Base-by-base conservation (phyloP, 2,888 invertebrate species). In the Serrognathus titanus region DNA sequence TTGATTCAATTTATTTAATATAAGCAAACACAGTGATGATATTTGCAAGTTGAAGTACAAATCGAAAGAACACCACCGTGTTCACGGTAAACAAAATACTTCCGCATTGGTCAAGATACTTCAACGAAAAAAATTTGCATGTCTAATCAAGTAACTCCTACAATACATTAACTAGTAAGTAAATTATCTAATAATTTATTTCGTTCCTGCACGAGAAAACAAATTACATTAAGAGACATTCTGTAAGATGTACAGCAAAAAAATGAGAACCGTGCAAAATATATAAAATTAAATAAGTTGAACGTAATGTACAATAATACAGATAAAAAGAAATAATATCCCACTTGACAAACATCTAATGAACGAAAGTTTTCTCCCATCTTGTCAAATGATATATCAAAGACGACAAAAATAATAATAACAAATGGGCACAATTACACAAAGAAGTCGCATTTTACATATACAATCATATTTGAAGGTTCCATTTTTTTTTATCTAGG, bases 211-310 rank as follows among this genome's bases (percentile, higher is more conserved):
- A 47, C n/a, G 37, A 20, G 13, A 48, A 53, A 47, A 48, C 20
- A 48, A 53, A 47, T 52, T 53, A 53, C 31, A 16, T 39, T 40
- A 20, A 38, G 53, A 53, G 53, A 53, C 53, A 40, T 53, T 47
- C 13, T 43, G 43, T 9, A 40, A 31, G 24, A 40, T 40, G 40
- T 12, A 40, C 11, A 13, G 36, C 41, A 40, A 31, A 45, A 50
- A 49, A 55, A 50, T 43, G 46, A 55, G 47, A 48, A 54, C 38
- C 45, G 37, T 48, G 41, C 40, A 52, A 55, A 51, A 60, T 61
- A 50, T 54, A 58, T 62, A 56, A 55, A 54, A 62, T 58, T 55
- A 55, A 55, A 55, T 55, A 55, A 47, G 43, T 54, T 16, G 43
- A 43, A 50, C 38, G 55, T 55, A 55, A 55, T 55, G 49, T 55